phyloP scores from a whole-genome alignment of 2,113 vertebrate species.

The Dipodomys ordii region DNA sequence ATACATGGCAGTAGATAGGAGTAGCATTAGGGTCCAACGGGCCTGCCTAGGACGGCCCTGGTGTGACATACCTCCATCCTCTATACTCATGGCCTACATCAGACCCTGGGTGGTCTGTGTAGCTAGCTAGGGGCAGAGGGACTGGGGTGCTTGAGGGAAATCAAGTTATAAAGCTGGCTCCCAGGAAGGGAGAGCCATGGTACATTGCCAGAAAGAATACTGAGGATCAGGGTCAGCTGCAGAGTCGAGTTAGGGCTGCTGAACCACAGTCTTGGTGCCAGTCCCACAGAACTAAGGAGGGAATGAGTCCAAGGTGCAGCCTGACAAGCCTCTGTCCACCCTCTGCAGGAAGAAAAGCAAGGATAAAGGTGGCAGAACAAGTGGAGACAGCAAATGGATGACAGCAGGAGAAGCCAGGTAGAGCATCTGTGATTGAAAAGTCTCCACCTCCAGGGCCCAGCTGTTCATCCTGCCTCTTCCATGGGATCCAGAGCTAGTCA shows the following conservation, averaged over 20 bases:
- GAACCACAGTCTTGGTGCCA: conserved; percentile 44
- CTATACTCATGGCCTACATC: conserved; percentile 72
- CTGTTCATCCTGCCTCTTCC: neutral
- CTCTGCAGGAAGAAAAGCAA: conserved; percentile 39
- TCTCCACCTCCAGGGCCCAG: conserved; percentile 58
- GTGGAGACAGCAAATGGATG: conserved; percentile 1
- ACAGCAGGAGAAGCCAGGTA: conserved; percentile 1
- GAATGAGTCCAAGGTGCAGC: conserved; percentile 25
- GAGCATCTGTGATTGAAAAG: neutral
- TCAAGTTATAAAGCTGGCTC: conserved; percentile 44
- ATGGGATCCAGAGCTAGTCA: conserved; percentile 84
- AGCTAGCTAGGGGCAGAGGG: neutral
- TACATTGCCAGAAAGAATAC: conserved; percentile 57
- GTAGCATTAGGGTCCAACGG: conserved; percentile 90
- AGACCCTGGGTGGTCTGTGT: neutral
- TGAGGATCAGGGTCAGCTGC: neutral
- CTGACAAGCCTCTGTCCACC: conserved; percentile 27
- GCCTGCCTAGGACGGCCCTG: conserved; percentile 65
- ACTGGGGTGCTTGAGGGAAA: neutral
- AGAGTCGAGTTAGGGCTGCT: conserved; percentile 14
- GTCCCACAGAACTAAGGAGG: conserved; percentile 28
- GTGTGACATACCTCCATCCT: conserved; percentile 70
- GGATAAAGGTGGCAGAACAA: conserved; percentile 15
- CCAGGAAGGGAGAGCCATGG: neutral
- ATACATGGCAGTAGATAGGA: conserved; percentile 91